Evolutionary conservation across 2,113 vertebrate species (phyloP).

Genomic region (Peromyscus polionotus): DNA sequence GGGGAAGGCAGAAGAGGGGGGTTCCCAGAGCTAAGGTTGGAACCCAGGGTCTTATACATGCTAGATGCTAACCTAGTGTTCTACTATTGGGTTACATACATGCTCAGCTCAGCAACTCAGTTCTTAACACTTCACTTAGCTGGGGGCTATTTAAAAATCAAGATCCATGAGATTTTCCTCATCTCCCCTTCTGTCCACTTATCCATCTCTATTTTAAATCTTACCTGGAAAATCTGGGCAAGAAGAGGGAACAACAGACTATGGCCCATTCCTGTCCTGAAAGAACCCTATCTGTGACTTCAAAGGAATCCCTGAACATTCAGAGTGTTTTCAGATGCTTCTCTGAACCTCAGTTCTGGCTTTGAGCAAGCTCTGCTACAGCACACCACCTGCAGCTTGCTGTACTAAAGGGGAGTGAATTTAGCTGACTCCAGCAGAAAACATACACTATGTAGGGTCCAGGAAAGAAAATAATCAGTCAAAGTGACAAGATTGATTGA

Average conservation of each 20-base stretch:
- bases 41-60: neutral
- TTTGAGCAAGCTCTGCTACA: slow-evolving; percentile 3
- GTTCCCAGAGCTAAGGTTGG: neutral
- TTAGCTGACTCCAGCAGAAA: slow-evolving; percentile 67
- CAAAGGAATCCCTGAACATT: slow-evolving; percentile 34
- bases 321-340: neutral
- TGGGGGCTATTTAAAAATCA: slow-evolving; percentile 18
- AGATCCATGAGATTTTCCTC: neutral
- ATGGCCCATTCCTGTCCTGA: neutral
- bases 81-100: neutral
- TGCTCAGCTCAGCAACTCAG: neutral
- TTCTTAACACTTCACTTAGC: neutral
- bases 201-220: neutral
- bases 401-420: slow-evolving; percentile 36
- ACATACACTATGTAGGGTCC: neutral
- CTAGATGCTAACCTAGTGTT: neutral
- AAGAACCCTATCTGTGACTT: neutral
- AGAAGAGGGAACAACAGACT: neutral
- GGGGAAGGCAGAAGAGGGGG: neutral
- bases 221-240: neutral
- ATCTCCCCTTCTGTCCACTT: neutral
- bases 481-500: slow-evolving; percentile 65
- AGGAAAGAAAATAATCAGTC: slow-evolving; percentile 66
- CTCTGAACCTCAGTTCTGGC: slow-evolving; percentile 7
- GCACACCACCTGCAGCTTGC: neutral